Conservation (phyloP, 2,888 invertebrate species). For the Theodoxus fluviatilis region DNA sequence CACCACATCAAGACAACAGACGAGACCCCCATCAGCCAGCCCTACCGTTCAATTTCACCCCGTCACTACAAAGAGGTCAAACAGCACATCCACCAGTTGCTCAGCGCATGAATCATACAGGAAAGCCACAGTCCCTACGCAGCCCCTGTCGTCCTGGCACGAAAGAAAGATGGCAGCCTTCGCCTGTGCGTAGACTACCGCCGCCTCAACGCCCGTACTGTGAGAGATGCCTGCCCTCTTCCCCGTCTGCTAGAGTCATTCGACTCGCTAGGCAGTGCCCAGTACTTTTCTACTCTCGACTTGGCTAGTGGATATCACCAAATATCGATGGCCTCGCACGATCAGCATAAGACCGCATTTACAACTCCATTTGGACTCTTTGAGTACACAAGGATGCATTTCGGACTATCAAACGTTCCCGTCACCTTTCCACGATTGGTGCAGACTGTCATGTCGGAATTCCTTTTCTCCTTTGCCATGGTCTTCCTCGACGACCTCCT, state of each 20-base stretch:
- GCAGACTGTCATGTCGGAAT: slow-evolving; percentile 25
- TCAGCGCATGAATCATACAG: not conserved
- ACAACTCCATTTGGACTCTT: slow-evolving; percentile 20
- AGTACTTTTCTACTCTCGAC: slow-evolving; percentile 20
- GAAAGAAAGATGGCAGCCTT: slow-evolving; percentile 12
- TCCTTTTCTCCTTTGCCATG: slow-evolving; percentile 17
- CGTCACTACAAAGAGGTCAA: too few relatives aligned
- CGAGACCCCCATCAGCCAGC: too few relatives aligned
- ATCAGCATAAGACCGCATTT: slow-evolving; percentile 23
- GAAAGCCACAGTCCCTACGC: not conserved
- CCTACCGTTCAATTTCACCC: too few relatives aligned
- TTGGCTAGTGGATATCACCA: slow-evolving; percentile 27
- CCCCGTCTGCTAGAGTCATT: not conserved
- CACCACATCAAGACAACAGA: too few relatives aligned
- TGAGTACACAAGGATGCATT: slow-evolving; percentile 10
- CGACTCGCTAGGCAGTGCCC: slow-evolving; percentile 7
- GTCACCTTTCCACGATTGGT: slow-evolving; percentile 23
- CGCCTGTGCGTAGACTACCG: slow-evolving; percentile 1
- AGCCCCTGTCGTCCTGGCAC: slow-evolving; percentile 11
- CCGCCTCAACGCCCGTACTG: not conserved
- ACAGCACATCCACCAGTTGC: too few relatives aligned
- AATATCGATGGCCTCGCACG: slow-evolving; percentile 18
- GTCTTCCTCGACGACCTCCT: slow-evolving; percentile 20
- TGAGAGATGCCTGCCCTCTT: slow-evolving; percentile 9
- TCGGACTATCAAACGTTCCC: slow-evolving; percentile 13